These are phyloP conservation scores for Lycophotia porphyrea DNA, from an alignment of 2,888 invertebrate species.

Conservation along the genomic window DNA sequence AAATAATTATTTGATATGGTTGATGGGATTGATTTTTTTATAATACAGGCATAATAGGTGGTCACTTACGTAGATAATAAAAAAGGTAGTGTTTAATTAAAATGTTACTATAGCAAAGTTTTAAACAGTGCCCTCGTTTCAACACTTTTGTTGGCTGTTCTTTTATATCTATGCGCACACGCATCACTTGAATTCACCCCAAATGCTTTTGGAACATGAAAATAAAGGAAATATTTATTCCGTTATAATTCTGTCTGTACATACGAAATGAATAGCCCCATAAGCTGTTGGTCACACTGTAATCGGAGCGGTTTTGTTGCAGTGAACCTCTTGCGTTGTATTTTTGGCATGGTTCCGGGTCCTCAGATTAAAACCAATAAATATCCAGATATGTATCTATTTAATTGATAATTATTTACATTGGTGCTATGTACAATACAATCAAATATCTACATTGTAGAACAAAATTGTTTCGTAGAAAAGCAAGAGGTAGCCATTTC, in stretches of 20 bases:
- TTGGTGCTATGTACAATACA: conserved; percentile 60
- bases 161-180: no score
- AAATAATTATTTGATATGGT: conserved; percentile 17
- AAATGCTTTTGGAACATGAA: not conserved
- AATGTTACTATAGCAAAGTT: conserved; percentile 6
- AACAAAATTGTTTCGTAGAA: conserved; percentile 54
- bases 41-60: not conserved
- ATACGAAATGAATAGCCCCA: not conserved
- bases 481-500: conserved; percentile 57
- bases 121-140: conserved; percentile 27
- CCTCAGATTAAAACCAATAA: conserved; percentile 16
- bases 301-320: not conserved
- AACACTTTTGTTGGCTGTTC: no score
- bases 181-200: no score
- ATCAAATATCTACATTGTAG: conserved; percentile 60
- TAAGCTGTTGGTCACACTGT: not conserved
- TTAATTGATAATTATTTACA: conserved; percentile 66
- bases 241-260: not conserved
- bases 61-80: not conserved
- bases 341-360: not conserved
- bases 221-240: not conserved
- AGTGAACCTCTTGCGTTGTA: not conserved
- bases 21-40: not conserved
- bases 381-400: conserved; percentile 65
- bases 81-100: not conserved